phyloP scores from a whole-genome alignment of 2,113 vertebrate species.

The Brevimyrus niger region DNA sequence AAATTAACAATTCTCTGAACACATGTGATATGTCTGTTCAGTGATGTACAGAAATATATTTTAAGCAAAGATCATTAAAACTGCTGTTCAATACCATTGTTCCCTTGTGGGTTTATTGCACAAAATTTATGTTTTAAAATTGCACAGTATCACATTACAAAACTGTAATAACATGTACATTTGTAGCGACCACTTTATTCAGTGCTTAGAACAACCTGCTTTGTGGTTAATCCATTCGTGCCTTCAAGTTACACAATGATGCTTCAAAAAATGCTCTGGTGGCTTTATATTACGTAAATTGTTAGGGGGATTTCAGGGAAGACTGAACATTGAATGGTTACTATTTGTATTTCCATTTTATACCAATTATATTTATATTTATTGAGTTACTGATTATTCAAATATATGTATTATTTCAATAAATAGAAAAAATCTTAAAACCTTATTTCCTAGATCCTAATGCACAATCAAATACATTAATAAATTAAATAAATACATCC shows the following conservation, averaged over 20 bases:
- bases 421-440: conserved; percentile 33
- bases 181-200: not conserved
- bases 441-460: not conserved
- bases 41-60: conserved; percentile 62
- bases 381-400: not conserved
- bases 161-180: not conserved
- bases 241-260: not conserved
- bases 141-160: not conserved
- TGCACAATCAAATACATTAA: conserved; percentile 23
- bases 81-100: conserved; percentile 23
- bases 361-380: not conserved
- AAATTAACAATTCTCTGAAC: conserved; percentile 33
- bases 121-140: not conserved
- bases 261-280: not conserved
- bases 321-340: not conserved
- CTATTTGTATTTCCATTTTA: not conserved
- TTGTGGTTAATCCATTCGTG: not conserved
- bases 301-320: not conserved
- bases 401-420: conserved; percentile 5
- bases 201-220: not conserved
- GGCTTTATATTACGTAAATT: not conserved
- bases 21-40: conserved; percentile 38
- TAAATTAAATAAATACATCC: conserved; percentile 6
- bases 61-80: conserved; percentile 45
- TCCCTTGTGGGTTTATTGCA: not conserved